Percentiles rank a stretch among this genome's conserved stretches.
Conservation (phyloP, 2,113 vertebrate species). For the Sorex fumeus region DNA sequence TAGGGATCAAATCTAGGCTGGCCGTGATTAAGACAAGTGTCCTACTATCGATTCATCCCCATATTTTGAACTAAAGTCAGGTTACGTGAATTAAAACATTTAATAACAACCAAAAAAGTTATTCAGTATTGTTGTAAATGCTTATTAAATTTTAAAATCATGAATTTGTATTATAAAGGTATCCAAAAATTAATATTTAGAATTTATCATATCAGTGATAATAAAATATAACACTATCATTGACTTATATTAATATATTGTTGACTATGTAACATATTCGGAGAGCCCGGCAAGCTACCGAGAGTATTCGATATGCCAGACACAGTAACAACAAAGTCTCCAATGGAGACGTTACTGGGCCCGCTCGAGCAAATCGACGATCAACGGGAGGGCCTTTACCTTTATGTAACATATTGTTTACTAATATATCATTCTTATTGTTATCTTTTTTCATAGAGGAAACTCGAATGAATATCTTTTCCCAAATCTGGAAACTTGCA, state of each 20-base stretch:
- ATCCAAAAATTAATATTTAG: constrained; percentile 1
- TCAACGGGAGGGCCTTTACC: no score
- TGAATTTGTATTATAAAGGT: not conserved
- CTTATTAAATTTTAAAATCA: not conserved
- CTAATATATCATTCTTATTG: not conserved
- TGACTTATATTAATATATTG: not conserved
- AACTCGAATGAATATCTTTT: not conserved
- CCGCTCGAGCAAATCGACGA: no score
- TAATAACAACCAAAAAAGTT: not conserved
- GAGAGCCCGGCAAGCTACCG: no score
- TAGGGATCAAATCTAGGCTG: no score
- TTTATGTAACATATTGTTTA: no score
- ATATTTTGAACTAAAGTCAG: constrained; percentile 59
- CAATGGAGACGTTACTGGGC: no score
- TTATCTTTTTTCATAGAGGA: not conserved
- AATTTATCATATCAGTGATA: not conserved
- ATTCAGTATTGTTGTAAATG: not conserved
- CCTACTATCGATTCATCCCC: no score
- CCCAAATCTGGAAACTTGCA: not conserved
- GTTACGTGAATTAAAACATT: not conserved
- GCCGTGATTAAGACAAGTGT: no score
- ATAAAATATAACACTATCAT: not conserved
- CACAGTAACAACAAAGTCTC: no score
- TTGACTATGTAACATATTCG: no score
- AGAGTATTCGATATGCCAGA: no score